These are phyloP conservation scores for Ophion ellenae DNA, from an alignment of 2,888 invertebrate species.

Conservation along the genomic window DNA sequence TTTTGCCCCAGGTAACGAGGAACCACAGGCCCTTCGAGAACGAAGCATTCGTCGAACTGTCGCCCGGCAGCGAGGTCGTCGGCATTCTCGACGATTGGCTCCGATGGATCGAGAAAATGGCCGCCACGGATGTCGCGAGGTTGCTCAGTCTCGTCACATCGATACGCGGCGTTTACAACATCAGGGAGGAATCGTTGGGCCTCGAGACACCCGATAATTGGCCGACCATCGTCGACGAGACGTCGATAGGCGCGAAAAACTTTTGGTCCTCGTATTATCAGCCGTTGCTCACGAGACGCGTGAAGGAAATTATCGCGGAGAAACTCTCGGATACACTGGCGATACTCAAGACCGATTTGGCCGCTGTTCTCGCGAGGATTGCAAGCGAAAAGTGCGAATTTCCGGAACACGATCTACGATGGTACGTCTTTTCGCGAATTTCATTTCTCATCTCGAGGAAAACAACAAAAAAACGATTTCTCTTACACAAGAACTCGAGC, in stretches of 20 bases:
- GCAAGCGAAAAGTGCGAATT: slow-evolving; percentile 81
- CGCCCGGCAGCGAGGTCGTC: not conserved
- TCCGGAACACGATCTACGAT: slow-evolving; percentile 88
- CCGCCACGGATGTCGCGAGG: slow-evolving; percentile 86
- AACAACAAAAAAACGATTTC: too few species aligned
- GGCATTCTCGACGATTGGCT: slow-evolving; percentile 64
- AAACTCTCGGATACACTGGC: slow-evolving; percentile 75
- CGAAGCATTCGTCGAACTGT: slow-evolving; percentile 69
- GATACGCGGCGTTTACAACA: slow-evolving; percentile 89
- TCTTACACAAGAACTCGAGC: too few species aligned
- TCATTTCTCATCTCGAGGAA: too few species aligned
- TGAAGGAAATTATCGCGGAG: slow-evolving; percentile 83
- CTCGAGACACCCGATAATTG: slow-evolving; percentile 88
- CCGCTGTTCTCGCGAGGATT: slow-evolving; percentile 76
- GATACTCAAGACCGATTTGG: slow-evolving; percentile 75
- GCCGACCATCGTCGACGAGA: slow-evolving; percentile 86
- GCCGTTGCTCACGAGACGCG: slow-evolving; percentile 89
- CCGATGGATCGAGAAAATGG: slow-evolving; percentile 83
- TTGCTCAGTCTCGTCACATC: slow-evolving; percentile 88
- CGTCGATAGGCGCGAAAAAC: slow-evolving; percentile 86
- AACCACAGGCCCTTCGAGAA: slow-evolving; percentile 78
- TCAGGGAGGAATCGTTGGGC: slow-evolving; percentile 88
- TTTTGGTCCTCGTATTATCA: slow-evolving; percentile 91
- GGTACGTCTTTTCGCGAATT: slow-evolving; percentile 81
- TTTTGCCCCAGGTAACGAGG: slow-evolving; percentile 85